Evolutionary conservation across 2,113 vertebrate species (phyloP), one percentile per base, ranked within the genome.

Genomic region (Sander vitreus): DNA sequence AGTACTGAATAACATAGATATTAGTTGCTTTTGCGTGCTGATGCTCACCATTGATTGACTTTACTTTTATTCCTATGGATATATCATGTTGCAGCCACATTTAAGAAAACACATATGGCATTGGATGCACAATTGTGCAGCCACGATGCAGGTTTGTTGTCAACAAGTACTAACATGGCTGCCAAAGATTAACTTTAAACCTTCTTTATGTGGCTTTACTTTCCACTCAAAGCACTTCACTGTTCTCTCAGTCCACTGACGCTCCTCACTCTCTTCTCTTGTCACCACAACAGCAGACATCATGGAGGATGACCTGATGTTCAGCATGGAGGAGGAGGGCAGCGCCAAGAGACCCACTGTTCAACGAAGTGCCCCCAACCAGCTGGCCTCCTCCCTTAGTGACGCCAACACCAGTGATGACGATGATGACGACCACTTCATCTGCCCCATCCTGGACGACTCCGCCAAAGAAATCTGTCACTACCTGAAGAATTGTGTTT

Each of bases 241-340:
- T 4, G 39, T 13, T 47, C 16, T 54, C 6, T 27, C 10, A 23
- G 13, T 48, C 11, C 39, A 36, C 57, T 25, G 23, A 16, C 74
- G 30, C 18, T 13, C 19, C 15, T 53, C 15, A 8, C 21, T 45
- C 36, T 76, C 30, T 25, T 62, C 45, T 65, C 12, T 36, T 67
- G 3, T 63, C 74, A 58, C 25, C 36, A 58, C 45, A 48, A 4
- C 85, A 81, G 51, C 55, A 59, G 69, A 13, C 85, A 78, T 3
- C 85, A 99, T 99, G 98, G 97, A 98, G 0, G 97, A 99, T n/a
- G 98, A 99, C 51, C 95, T 99, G 65, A 99, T 99, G 93, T 99
- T 99, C 72, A 92, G 90, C 81, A 96, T 99, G 96, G 98, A 99
- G 93, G 97, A 97, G 39, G 94, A 97, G 39, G 95, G 95, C 71